Evolutionary conservation across 2,797 vertebrate genomes (phyloP), one percentile per base, ranked within the genome.

Genomic region (Gymnopithys bicolor): DNA sequence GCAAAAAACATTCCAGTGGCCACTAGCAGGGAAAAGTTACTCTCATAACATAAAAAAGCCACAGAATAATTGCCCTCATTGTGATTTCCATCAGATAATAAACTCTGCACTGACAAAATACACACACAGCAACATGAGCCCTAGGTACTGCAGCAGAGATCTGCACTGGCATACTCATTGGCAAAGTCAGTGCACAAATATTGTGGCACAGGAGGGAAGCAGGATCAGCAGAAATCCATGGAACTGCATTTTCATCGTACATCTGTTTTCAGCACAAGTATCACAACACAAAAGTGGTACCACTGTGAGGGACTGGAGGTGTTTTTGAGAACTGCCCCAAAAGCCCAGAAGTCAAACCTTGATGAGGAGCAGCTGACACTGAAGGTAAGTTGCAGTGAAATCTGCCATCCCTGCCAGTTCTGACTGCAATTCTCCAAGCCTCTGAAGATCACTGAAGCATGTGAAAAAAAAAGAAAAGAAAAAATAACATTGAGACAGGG

Each of bases 381-480:
- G 98, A 85, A 99, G 98, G 95, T 99, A 99, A 3, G 99, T 98
- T 5, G 99, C 99, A 19, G 98, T 99, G 97, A 99, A 99, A 87
- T 99, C 99, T 5, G 99, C 99, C 46, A 99, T 98, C 78, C 99
- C 99, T 6, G 99, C 99, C 55, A 99, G 95, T 78, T 99, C 99
- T 0, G 98, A 99, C 97, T 99, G 99, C 83, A 99, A 98, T 76
- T 99, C 98, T 30, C 99, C 99, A 22, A 99, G 98, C 90, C 99
- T 98, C 97, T 98, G 98, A 91, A 99, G 98, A 97, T 99, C 99
- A 71, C 99, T 99, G 88, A 19, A 93, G 49, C 49, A 87, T 58
- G 46, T 43, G 41, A 35, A 33, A 24, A 37, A 48, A 35, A 5
- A 41, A 46, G 9, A 14, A 11, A 28, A 2, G 17, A 32, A 27